Base-by-base conservation (phyloP, 2,113 vertebrate species). In the Sorex araneus region DNA sequence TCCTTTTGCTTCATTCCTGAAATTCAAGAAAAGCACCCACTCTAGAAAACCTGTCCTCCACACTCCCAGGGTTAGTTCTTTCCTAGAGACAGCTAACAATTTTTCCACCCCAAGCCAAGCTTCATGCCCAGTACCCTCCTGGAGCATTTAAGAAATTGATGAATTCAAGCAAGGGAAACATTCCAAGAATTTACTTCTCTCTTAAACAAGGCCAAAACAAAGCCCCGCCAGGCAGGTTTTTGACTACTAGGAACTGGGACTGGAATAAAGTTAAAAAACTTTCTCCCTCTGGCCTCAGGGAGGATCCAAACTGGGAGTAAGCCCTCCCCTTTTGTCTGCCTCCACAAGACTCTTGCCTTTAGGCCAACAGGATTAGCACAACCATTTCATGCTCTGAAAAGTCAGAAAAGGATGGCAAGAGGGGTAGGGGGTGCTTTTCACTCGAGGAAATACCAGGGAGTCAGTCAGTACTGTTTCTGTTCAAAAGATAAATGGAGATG, bases 361-460 rank as follows among this genome's bases (percentile, higher is more conserved):
- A 95, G 89, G 92, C 85, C 93, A 91, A 85, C 32, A 93, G 89
- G 94, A 94, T 96, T 93, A 94, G 86, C 91, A 87, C 57, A 76
- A 84, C 70, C 89, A 97, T 97, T 97, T 96, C 95, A 97, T 96
- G 95, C 96, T 97, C 97, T 97, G 90, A 97, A 97, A 97, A 97
- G 89, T 94, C 94, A 96, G 93, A 97, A 97, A 97, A 94, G 93
- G 80, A 27, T 19, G 93, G 27, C 7, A 66, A 28, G 64, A 4
- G 27, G 27, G 64, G 27, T 69, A 94, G 69, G 27, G 74, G 50
- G 10, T 91, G 92, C 96, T 92, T 97, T 96, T 92, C 87, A 96
- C 47, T 91, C 43, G 32, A 96, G 95, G 94, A 96, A 95, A 94
- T 94, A 92, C 94, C 94, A 93, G 67, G 77, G 90, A 95, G 94